These are phyloP conservation scores for Clupea harengus DNA, from an alignment of 2,113 vertebrate species.

Conservation along the genomic window DNA sequence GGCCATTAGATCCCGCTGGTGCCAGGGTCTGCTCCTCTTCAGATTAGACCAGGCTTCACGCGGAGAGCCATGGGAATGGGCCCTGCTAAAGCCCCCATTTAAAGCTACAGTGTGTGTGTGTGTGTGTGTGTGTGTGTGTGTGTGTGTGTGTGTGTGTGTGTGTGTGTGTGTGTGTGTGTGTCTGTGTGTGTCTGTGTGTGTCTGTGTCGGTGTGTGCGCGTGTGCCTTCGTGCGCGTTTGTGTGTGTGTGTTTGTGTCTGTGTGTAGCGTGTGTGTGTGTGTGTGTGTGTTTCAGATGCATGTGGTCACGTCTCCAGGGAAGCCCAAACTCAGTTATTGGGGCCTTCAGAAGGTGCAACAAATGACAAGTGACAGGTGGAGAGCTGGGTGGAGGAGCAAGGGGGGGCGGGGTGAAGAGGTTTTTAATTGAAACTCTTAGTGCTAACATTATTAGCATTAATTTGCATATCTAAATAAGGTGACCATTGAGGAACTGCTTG, in stretches of 20 bases:
- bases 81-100: not conserved
- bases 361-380: not conserved
- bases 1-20: conserved; percentile 40
- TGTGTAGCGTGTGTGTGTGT: not conserved
- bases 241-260: not conserved
- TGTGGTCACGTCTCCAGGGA: not conserved
- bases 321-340: not conserved
- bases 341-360: not conserved
- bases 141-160: not conserved
- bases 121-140: not conserved
- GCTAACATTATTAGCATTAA: not conserved
- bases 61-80: not conserved
- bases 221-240: not conserved
- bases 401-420: not conserved
- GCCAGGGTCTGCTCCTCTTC: conserved; percentile 21
- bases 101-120: not conserved
- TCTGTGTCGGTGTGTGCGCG: not conserved
- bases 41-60: not conserved
- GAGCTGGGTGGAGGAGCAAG: not conserved
- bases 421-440: not conserved
- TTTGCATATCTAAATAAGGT: not conserved
- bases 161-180: not conserved
- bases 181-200: not conserved
- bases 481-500: not conserved
- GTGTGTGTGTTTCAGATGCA: not conserved